Evolutionary conservation across 2,797 vertebrate genomes (phyloP).

Genomic region (Pseudomugil gertrudae): DNA sequence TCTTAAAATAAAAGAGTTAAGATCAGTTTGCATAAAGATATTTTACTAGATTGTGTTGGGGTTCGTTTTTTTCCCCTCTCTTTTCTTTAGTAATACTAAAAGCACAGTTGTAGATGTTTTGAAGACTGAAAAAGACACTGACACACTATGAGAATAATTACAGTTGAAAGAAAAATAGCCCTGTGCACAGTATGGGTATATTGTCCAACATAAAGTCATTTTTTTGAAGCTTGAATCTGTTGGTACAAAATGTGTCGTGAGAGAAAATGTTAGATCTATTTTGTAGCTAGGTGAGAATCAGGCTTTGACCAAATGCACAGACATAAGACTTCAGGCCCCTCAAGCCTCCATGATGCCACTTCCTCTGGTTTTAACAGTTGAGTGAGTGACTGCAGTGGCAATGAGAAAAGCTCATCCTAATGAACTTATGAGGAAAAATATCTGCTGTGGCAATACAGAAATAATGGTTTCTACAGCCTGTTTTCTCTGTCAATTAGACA

Average conservation of each 20-base stretch:
- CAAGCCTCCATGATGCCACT: conserved; percentile 47
- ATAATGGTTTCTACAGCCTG: background rate
- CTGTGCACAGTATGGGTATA: conserved; percentile 18
- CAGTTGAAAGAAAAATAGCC: conserved; percentile 8
- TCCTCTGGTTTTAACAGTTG: conserved; percentile 70
- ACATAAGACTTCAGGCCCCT: conserved; percentile 7
- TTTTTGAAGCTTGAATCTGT: conserved; percentile 35
- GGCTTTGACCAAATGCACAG: conserved; percentile 24
- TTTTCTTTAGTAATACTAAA: background rate
- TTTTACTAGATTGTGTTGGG: conserved; percentile 35
- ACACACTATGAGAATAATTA: conserved; percentile 9
- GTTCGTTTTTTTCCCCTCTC: conserved; percentile 25
- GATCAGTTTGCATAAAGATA: conserved; percentile 47
- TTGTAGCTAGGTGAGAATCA: conserved; percentile 13
- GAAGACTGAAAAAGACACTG: conserved; percentile 5
- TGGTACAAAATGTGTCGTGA: background rate
- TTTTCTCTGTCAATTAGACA: background rate
- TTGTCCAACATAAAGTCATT: conserved; percentile 32
- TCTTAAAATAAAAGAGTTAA: conserved; percentile 59
- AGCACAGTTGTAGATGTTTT: background rate
- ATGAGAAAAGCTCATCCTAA: conserved; percentile 23
- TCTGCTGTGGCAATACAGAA: conserved; percentile 1
- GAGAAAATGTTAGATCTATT: conserved; percentile 1
- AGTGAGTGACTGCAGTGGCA: conserved; percentile 34
- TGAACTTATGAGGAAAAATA: background rate